Evolutionary conservation across 2,888 invertebrate species (phyloP), one percentile per base, ranked within the genome.

Genomic region (Leptopilina myrica): DNA sequence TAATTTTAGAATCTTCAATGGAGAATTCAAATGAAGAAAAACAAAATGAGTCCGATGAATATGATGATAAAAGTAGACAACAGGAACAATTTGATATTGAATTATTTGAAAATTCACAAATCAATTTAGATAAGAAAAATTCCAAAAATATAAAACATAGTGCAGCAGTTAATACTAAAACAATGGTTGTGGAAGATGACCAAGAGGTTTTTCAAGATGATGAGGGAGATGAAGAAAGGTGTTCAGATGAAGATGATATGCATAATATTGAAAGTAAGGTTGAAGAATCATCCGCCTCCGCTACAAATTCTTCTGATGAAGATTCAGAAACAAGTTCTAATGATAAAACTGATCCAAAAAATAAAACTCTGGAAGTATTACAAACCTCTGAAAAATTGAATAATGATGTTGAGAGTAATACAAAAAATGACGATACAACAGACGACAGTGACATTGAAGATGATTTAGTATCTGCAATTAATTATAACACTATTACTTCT

Each of bases 401-500:
- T 33, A 56, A 14, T 26, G 66, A 78, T 56, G 69, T 76, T 53
- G 67, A 59, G 9, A 26, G 8, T 14, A 81, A 78, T 64, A 80
- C 64, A 5, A 87, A 87, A 64, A 90, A 88, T 66, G 91, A 91
- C 46, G 91, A 90, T 67, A 89, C 89, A n/a, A 90, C 92, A 5
- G 93, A 93, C 82, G 93, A 93, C 87, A 94, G 93, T 85, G 95
- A 95, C 83, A 94, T 94, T 85, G 95, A 94, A 88, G 93, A 94
- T 84, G 95, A 95, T 86, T 91, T 95, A 84, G 93, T 94, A 9
- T 94, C 94, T 76, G 94, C 94, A 66, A 95, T 95, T 83, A 95
- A 95, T 90, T 94, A 95, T 91, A 95, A 95, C 86, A 95, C 95
- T n/a, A 94, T 94, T 84, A 94, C 94, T 83, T 95, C 95, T 43